Evolutionary conservation across 2,888 invertebrate genomes (phyloP).

Genomic region (Panzeria rudis): DNA sequence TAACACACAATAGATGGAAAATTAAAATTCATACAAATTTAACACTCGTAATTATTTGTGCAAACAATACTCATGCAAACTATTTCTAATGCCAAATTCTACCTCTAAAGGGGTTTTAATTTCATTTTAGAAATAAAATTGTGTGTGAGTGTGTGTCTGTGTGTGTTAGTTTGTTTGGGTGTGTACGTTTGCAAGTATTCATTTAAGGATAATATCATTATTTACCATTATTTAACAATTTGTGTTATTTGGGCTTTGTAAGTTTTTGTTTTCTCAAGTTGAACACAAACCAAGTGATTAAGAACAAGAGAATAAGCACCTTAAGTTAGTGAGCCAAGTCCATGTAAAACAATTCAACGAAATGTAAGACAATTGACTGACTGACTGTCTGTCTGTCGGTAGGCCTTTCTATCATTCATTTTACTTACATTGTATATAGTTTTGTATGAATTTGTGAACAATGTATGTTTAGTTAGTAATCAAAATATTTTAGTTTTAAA

Average conservation of each 20-base stretch:
- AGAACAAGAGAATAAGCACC: constrained; percentile 11
- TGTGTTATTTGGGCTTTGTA: constrained; percentile 17
- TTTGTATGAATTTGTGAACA: not conserved
- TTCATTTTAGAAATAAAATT: constrained; percentile 9
- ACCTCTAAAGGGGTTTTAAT: not conserved
- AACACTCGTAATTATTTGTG: constrained; percentile 45
- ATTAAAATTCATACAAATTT: constrained; percentile 19
- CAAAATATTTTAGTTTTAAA: constrained; percentile 21
- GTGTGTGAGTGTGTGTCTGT: not conserved
- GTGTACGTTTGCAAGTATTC: not conserved
- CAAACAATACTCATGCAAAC: too few species aligned
- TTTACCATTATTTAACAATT: constrained; percentile 43
- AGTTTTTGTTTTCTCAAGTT: constrained; percentile 23
- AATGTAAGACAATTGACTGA: not conserved
- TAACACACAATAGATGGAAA: constrained; percentile 8
- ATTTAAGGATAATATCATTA: constrained; percentile 26
- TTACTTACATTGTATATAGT: not conserved
- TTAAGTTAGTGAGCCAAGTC: not conserved
- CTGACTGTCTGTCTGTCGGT: not conserved
- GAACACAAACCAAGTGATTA: constrained; percentile 30
- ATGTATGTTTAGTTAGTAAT: not conserved
- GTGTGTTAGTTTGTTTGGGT: not conserved
- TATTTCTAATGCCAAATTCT: constrained; percentile 14
- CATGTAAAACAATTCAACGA: constrained; percentile 14
- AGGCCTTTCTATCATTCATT: not conserved